Base-by-base conservation (phyloP, 2,113 vertebrate species). In the Hemiscyllium ocellatum region DNA sequence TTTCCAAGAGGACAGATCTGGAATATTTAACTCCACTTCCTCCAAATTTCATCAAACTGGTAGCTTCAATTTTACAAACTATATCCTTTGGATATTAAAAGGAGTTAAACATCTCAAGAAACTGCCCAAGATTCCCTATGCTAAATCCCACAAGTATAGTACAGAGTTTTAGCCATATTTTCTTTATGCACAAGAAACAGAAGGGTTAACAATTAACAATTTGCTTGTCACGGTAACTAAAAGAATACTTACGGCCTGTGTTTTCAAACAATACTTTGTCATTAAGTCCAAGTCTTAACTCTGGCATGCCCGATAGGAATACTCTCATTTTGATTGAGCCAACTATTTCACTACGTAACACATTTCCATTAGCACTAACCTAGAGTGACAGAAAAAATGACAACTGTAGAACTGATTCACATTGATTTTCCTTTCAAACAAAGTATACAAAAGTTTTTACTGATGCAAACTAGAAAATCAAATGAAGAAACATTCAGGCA, bases 251-350 rank as follows among this genome's bases (percentile, higher is more conserved):
- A 99, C 99, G 98, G 97, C 99, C 99, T 26, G 99, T 99, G 94
- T 99, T 99, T 96, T 99, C 99, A 78, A 99, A 99, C 96, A 99
- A 98, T 95, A 99, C 99, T 97, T 99, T 99, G 97, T 99, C 99
- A 0, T 99, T 99, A 22, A 99, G 97, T 1, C 99, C 99, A 0
- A 99, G 97, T 42, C 99, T 98, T 96, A 99, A 96, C 96, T 99
- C 99, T 0, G 99, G 99, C 99, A 99, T 99, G 50, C 99, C 99
- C 0, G 99, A 99, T 17, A 99, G 98, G 97, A 99, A 99, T 0
- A 99, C 99, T 0, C 99, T 97, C 99, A 99, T 99, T 97, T 99
- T 99, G 95, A 99, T 99, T 97, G 99, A 99, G 7, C 99, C 99
- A 0, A 99, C 99, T 0, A 99, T 99, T 97, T 99, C 99, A 0